Base-by-base conservation (phyloP, 2,888 invertebrate genomes). In the Megalurothrips usitatus region DNA sequence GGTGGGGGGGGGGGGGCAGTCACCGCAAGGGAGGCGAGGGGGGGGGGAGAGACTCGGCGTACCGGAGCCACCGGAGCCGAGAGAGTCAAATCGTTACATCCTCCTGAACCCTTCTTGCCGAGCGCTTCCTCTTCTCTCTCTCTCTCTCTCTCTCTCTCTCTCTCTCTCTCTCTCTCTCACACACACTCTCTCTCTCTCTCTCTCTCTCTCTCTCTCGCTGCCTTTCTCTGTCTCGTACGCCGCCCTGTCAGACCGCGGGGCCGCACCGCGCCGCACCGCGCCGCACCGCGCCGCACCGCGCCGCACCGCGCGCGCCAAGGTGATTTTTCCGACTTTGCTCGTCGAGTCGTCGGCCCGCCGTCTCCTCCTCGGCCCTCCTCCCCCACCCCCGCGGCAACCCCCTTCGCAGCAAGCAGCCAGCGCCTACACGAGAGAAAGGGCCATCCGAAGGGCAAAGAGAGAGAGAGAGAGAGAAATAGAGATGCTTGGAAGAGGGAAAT, bases 111-210 rank as follows among this genome's bases (percentile, higher is more conserved):
- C 43, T 34, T 79, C 34, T 80, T 10, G 49, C 47, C 23, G 23
- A 43, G 34, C 34, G 34, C 34, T 2, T 58, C 14, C n/a, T n/a
- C 11, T 17, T 63, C 79, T 81, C 63, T 81, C 58, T 58, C 79
- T 75, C 49, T 75, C 79, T 75, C 79, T 75, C 79, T 81, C 79
- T 48, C 79, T 58, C 68, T 63, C 68, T 43, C 81, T 48, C 81
- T 48, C 79, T 81, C 79, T 47, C 75, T 75, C 81, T 48, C 79
- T 68, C 81, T 48, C 79, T 79, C 81, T 79, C 75, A 23, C 79
- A 43, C 68, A 47, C 81, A 11, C 79, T 63, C 81, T 10, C 79
- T 79, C 79, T 81, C 79, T 79, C 79, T 58, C 81, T 81, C 79
- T 81, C 78, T 79, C 63, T 79, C 43, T 63, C 58, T 79, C 79